These are phyloP conservation scores for Nymphalis polychloros DNA, from an alignment of 2,888 invertebrate species.

Conservation along the genomic window DNA sequence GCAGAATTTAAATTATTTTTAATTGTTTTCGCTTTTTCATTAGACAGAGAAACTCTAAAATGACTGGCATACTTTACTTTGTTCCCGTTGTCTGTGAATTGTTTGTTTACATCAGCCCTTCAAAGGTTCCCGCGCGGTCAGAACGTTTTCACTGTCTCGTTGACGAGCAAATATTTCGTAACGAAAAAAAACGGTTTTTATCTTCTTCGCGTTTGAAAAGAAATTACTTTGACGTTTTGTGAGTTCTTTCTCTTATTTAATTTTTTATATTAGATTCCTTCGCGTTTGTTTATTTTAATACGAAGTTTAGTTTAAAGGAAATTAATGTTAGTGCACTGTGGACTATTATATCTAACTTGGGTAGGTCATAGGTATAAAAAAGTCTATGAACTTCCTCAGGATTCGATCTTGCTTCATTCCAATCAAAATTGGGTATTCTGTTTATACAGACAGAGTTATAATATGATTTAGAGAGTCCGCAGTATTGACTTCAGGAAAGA, in stretches of 20 bases:
- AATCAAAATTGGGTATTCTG: too few relatives aligned
- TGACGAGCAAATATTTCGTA: conserved; percentile 16
- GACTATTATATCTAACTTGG: too few relatives aligned
- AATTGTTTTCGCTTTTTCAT: not conserved
- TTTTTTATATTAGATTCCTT: not conserved
- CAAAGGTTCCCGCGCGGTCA: conserved; percentile 26
- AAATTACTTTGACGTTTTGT: not conserved
- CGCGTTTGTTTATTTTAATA: not conserved
- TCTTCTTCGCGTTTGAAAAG: conserved; percentile 11
- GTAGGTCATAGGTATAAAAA: too few relatives aligned
- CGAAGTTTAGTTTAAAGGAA: not conserved
- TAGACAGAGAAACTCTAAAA: conserved; percentile 13
- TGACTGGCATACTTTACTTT: conserved; percentile 32
- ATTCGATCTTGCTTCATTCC: too few relatives aligned
- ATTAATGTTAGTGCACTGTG: not conserved
- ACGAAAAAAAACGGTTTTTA: conserved; percentile 1
- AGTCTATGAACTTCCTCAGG: too few relatives aligned
- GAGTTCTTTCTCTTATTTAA: not conserved
- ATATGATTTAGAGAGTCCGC: too few relatives aligned
- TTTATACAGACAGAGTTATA: too few relatives aligned
- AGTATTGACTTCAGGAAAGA: too few relatives aligned
- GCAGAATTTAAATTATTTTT: too few relatives aligned
- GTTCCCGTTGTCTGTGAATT: conserved; percentile 27
- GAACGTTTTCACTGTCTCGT: conserved; percentile 10
- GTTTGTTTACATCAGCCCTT: conserved; percentile 30